Percentiles rank a stretch among this genome's conserved stretches.
Conservation (phyloP, 2,797 vertebrate genomes). For the Lutjanus campechanus region DNA sequence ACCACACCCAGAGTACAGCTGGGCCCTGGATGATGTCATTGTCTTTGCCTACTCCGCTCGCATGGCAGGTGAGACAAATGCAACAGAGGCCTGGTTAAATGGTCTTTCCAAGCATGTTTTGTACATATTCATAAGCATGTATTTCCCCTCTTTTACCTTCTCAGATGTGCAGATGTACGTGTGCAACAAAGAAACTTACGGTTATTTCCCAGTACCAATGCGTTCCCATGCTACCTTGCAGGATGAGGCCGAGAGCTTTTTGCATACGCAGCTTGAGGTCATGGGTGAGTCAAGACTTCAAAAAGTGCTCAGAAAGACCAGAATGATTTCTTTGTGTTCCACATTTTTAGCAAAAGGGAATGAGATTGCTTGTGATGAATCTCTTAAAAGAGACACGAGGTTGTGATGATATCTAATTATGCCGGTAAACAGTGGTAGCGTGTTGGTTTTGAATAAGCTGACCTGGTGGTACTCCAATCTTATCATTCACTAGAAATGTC, state of each 20-base stretch:
- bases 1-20: conserved; percentile 89
- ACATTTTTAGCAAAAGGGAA: background rate
- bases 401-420: background rate
- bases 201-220: conserved; percentile 91
- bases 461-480: background rate
- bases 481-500: background rate
- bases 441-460: conserved; percentile 10
- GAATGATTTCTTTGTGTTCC: background rate
- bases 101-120: background rate
- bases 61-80: conserved; percentile 83
- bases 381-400: background rate
- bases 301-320: background rate
- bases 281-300: conserved; percentile 86
- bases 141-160: background rate
- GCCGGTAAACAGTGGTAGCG: background rate
- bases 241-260: conserved; percentile 92
- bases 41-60: conserved; percentile 92
- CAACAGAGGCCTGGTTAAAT: background rate
- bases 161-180: conserved; percentile 94
- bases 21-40: conserved; percentile 94
- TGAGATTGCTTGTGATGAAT: background rate
- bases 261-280: conserved; percentile 91
- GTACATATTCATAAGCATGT: background rate
- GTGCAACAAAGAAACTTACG: conserved; percentile 91
- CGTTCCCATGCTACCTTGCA: conserved; percentile 88